phyloP scores from a whole-genome alignment of 2,113 vertebrate species.

The Cyanocitta stelleri region DNA sequence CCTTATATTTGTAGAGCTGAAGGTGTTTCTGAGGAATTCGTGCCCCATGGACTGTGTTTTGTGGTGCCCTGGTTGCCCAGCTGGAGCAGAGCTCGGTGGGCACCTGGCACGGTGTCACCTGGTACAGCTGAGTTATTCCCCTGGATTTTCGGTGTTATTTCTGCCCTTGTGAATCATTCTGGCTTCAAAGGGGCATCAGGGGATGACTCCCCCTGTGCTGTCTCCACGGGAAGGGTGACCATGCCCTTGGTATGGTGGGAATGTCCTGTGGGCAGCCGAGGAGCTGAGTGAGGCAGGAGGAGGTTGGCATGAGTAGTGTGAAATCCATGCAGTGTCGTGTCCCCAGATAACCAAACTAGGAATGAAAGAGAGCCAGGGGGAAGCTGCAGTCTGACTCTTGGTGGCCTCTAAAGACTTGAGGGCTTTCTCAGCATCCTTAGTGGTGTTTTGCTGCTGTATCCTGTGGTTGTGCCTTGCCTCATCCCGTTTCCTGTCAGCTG shows the following conservation, averaged over 20 bases:
- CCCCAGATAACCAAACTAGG: not conserved
- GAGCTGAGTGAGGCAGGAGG: not conserved
- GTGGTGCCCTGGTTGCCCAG: not conserved
- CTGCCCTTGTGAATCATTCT: not conserved
- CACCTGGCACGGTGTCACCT: not conserved
- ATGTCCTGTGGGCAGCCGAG: not conserved
- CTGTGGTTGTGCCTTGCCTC: not conserved
- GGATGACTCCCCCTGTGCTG: not conserved
- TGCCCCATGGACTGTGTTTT: not conserved
- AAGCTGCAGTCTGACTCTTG: not conserved
- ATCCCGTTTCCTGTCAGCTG: not conserved
- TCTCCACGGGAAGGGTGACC: not conserved
- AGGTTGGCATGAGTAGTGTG: not conserved
- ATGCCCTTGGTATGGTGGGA: constrained; percentile 7
- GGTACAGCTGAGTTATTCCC: not conserved
- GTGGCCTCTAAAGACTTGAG: not conserved
- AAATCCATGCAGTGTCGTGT: not conserved
- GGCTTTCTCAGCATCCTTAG: constrained; percentile 12
- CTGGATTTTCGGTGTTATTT: not conserved
- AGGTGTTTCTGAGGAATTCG: not conserved
- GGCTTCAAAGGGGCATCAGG: not conserved
- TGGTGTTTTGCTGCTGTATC: not conserved
- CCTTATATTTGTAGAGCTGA: fast-evolving
- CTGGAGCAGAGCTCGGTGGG: not conserved
- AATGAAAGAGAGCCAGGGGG: not conserved